phyloP scores from a whole-genome alignment of 2,113 vertebrate species.

The Vombatus ursinus region DNA sequence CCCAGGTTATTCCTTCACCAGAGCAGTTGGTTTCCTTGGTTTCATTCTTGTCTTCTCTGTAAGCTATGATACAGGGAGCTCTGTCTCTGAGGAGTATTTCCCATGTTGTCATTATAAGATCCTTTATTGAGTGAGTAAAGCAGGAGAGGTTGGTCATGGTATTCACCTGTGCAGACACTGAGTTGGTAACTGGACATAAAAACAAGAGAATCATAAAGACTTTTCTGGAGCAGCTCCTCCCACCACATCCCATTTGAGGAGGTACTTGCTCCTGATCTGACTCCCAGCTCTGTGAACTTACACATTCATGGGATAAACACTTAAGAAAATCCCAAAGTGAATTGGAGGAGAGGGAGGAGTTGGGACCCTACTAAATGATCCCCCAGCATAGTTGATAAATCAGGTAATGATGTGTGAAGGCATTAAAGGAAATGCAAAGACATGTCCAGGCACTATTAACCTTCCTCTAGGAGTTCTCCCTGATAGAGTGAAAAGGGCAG shows the following conservation, averaged over 20 bases:
- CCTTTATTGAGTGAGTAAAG: accelerated
- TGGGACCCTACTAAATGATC: background rate
- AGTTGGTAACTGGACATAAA: background rate
- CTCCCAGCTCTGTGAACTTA: background rate
- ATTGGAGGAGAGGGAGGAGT: background rate
- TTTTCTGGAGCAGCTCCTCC: background rate
- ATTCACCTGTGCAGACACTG: accelerated
- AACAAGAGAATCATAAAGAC: background rate
- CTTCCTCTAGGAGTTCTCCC: background rate
- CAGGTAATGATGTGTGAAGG: background rate
- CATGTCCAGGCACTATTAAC: background rate
- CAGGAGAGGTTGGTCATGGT: slow-evolving; percentile 37
- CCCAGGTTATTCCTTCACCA: slow-evolving; percentile 56
- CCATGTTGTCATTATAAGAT: background rate
- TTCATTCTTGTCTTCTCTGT: background rate
- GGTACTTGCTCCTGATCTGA: background rate
- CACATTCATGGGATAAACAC: background rate
- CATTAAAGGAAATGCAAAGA: background rate
- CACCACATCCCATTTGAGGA: background rate
- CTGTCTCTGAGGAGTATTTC: background rate
- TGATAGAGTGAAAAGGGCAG: background rate
- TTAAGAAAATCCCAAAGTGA: background rate
- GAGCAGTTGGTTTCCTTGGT: slow-evolving; percentile 41
- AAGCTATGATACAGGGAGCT: background rate
- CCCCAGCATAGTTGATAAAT: too few species aligned